A percentile compares a stretch with the other conserved stretches of the same genome.
These are phyloP conservation scores for Gari tellinella DNA, from an alignment of 2,888 invertebrate species.

Conservation along the genomic window DNA sequence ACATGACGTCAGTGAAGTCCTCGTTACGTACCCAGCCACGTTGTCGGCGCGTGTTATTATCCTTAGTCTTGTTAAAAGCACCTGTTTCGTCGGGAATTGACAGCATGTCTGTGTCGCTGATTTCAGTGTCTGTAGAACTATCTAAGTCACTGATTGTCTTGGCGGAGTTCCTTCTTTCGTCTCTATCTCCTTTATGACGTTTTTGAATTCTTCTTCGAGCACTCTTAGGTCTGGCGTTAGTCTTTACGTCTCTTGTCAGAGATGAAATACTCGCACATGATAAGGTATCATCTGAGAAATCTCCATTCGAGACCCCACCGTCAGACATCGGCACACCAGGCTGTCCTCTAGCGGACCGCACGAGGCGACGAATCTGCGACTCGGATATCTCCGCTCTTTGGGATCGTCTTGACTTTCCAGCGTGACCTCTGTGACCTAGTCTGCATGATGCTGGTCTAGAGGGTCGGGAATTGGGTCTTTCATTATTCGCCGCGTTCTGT, in stretches of 20 bases:
- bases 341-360: slow-evolving; percentile 44
- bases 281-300: slow-evolving; percentile 55
- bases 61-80: slow-evolving; percentile 32
- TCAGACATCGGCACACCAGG: slow-evolving; percentile 6
- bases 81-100: slow-evolving; percentile 75
- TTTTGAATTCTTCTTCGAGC: slow-evolving; percentile 18
- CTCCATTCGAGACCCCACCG: slow-evolving; percentile 2
- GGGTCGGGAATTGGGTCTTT: slow-evolving; percentile 35
- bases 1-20: slow-evolving; percentile 60
- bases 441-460: slow-evolving; percentile 69
- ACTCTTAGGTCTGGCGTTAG: slow-evolving; percentile 49
- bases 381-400: slow-evolving; percentile 47
- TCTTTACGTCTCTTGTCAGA: slow-evolving; percentile 25
- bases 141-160: slow-evolving; percentile 59
- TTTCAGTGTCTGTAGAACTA: slow-evolving; percentile 63
- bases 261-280: slow-evolving; percentile 49
- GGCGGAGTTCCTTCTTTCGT: slow-evolving; percentile 36
- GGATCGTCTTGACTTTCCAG: slow-evolving; percentile 16
- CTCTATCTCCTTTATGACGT: slow-evolving; percentile 35
- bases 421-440: slow-evolving; percentile 61
- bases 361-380: slow-evolving; percentile 54
- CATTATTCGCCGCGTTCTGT: slow-evolving; percentile 15
- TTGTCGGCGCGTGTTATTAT: slow-evolving; percentile 40
- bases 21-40: slow-evolving; percentile 66
- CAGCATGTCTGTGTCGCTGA: slow-evolving; percentile 70